phyloP scores from a whole-genome alignment of 2,113 vertebrate genomes.

The Sphaerodactylus townsendi region DNA sequence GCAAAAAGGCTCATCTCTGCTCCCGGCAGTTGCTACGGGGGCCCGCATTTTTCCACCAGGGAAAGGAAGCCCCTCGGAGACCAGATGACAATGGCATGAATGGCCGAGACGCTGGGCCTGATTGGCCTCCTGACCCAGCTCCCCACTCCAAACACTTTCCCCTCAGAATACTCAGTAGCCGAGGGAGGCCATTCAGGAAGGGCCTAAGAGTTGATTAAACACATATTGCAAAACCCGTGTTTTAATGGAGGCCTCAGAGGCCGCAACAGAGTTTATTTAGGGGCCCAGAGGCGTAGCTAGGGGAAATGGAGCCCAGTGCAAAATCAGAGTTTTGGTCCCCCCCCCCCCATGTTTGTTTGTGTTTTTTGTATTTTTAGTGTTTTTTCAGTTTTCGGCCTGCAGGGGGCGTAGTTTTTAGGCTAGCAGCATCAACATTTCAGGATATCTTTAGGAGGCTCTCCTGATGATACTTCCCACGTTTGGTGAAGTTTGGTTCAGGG shows the following conservation, averaged over 20 bases:
- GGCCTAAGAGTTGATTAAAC: conserved; percentile 55
- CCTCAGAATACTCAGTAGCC: conserved; percentile 51
- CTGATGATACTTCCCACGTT: too few species aligned
- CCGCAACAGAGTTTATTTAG: conserved; percentile 52
- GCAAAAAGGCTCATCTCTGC: conserved; percentile 42
- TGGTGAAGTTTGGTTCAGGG: too few species aligned
- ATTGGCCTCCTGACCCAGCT: conserved; percentile 78
- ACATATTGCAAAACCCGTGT: conserved; percentile 58
- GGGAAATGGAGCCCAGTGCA: too few species aligned
- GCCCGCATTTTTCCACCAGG: conserved; percentile 79
- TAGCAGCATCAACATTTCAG: too few species aligned
- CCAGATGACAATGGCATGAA: conserved; percentile 77
- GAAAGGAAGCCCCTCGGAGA: conserved; percentile 74
- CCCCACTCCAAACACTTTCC: conserved; percentile 51
- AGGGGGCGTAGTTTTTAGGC: too few species aligned
- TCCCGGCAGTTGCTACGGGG: conserved; percentile 63
- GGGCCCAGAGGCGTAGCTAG: conserved; percentile 36
- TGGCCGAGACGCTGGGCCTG: conserved; percentile 56
- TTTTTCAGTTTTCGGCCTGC: too few species aligned
- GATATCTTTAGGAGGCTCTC: too few species aligned
- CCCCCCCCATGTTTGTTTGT: too few species aligned
- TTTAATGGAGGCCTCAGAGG: conserved; percentile 55
- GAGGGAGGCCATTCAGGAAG: conserved; percentile 43
- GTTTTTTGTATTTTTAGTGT: too few species aligned
- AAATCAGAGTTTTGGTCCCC: too few species aligned